phyloP scores from a whole-genome alignment of 2,888 invertebrate genomes.

The Drosophila longiperda region DNA sequence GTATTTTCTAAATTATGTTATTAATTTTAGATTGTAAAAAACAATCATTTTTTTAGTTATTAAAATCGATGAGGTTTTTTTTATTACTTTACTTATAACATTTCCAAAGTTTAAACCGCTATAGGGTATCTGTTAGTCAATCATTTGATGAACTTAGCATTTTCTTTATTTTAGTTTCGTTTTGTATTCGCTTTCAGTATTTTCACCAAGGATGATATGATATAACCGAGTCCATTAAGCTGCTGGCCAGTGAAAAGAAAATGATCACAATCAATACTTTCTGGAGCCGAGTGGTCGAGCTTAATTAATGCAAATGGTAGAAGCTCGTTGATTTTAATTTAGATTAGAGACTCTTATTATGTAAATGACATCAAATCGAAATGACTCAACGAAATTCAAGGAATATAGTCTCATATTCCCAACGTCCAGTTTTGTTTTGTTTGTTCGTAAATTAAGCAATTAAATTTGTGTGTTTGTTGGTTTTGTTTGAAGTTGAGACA shows the following conservation, averaged over 20 bases:
- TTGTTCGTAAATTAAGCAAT: conserved; percentile 67
- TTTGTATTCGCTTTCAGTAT: neutral
- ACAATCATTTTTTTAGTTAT: accelerated
- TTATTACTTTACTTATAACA: neutral
- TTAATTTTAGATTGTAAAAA: neutral
- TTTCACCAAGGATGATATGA: conserved; percentile 31
- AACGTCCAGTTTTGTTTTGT: neutral
- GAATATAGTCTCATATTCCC: conserved; percentile 1
- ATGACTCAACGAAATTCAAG: conserved; percentile 22
- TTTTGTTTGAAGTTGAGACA: conserved; percentile 1
- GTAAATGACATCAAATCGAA: conserved; percentile 38
- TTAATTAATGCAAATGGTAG: conserved; percentile 79
- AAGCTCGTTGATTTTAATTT: conserved; percentile 74
- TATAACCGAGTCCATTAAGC: conserved; percentile 34
- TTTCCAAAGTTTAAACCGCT: neutral
- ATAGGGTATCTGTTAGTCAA: conserved; percentile 10
- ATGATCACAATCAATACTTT: conserved; percentile 72
- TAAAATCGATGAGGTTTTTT: neutral
- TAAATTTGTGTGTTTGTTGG: conserved; percentile 57
- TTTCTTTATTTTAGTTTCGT: conserved; percentile 5
- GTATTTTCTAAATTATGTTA: neutral
- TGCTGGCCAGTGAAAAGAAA: conserved; percentile 56
- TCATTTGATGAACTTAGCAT: neutral
- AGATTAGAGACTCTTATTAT: conserved; percentile 67
- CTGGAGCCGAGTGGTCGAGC: conserved; percentile 21